These are phyloP conservation scores for Hydrotaea diabolus DNA, from an alignment of 2,888 invertebrate genomes.

Conservation along the genomic window DNA sequence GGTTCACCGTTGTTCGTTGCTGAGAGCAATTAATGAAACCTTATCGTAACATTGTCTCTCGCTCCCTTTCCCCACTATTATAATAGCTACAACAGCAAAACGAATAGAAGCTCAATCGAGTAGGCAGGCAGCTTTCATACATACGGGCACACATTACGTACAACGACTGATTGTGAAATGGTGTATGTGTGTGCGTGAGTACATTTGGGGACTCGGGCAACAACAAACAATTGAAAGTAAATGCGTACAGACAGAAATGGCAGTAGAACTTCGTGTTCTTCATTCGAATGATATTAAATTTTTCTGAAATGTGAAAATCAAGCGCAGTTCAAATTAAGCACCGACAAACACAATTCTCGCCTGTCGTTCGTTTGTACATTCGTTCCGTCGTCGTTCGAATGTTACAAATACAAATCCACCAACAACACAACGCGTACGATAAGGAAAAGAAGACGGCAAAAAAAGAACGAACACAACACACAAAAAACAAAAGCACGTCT, in stretches of 20 bases:
- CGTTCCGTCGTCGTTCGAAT: constrained; percentile 8
- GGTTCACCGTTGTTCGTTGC: background rate
- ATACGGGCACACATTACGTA: background rate
- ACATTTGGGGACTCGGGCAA: constrained; percentile 60
- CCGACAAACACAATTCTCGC: background rate
- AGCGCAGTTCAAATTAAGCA: constrained; percentile 55
- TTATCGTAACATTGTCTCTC: background rate
- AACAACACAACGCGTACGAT: constrained; percentile 45
- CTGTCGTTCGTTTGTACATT: background rate
- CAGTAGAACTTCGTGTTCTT: constrained; percentile 11
- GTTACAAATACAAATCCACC: constrained; percentile 10
- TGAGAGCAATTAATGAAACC: background rate
- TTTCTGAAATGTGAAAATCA: constrained; percentile 52
- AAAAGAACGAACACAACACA: constrained; percentile 33
- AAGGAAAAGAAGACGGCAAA: constrained; percentile 43
- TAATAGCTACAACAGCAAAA: constrained; percentile 28
- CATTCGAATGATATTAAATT: constrained; percentile 40
- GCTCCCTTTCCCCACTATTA: background rate
- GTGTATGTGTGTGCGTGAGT: constrained; percentile 7
- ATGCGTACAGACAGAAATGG: background rate
- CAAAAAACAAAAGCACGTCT: constrained; percentile 42
- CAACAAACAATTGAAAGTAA: constrained; percentile 46
- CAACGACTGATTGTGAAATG: background rate
- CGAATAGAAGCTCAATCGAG: constrained; percentile 44
- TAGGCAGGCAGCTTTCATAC: constrained; percentile 45